Conservation (phyloP, 2,113 vertebrate genomes). For the Campylomormyrus numenius region DNA sequence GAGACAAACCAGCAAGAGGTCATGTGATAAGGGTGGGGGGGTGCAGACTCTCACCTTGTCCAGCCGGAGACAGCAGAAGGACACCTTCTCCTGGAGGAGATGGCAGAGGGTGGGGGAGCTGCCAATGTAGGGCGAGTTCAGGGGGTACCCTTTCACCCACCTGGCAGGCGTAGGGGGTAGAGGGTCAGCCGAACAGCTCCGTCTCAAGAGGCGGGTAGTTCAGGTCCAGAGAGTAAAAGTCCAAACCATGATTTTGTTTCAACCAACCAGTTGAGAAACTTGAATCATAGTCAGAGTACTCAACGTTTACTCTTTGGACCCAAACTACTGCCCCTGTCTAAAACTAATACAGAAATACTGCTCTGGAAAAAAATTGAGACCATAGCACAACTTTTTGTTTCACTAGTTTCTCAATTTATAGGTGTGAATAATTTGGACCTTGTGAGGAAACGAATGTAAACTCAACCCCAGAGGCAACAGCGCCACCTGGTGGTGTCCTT, state of each 20-base stretch:
- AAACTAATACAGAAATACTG: neutral
- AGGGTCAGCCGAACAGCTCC: neutral
- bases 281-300: neutral
- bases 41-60: conserved; percentile 56
- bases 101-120: conserved; percentile 73
- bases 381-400: too few relatives aligned
- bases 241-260: neutral
- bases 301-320: neutral
- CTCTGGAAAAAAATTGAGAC: too few relatives aligned
- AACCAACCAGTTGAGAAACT: neutral
- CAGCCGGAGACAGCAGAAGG: conserved; percentile 72
- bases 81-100: conserved; percentile 69
- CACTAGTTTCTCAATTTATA: too few relatives aligned
- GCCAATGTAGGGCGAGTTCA: conserved; percentile 73
- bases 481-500: neutral
- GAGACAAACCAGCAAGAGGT: neutral
- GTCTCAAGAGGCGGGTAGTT: neutral
- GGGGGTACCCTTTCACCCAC: conserved; percentile 71
- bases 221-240: neutral
- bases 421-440: neutral
- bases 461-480: neutral
- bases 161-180: conserved; percentile 41
- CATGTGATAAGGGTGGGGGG: neutral
- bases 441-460: neutral
- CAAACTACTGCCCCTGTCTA: neutral